Evolutionary conservation across 2,888 invertebrate species (phyloP).

Genomic region (Leptinotarsa haldemani): DNA sequence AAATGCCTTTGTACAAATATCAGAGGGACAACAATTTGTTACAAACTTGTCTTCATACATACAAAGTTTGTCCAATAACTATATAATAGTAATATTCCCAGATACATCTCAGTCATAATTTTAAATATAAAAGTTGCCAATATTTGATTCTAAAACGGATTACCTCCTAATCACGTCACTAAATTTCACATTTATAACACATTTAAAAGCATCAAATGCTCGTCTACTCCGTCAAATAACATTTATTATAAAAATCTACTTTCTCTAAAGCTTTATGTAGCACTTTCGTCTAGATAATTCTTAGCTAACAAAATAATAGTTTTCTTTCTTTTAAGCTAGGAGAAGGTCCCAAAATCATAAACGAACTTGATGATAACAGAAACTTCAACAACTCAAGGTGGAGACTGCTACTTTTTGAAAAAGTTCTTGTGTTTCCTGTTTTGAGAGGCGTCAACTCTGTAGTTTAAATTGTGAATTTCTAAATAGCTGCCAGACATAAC

Average conservation of each 20-base stretch:
- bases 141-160: neutral
- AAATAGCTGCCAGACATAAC: neutral
- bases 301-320: neutral
- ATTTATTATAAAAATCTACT: slow-evolving; percentile 12
- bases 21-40: neutral
- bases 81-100: neutral
- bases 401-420: too few species aligned
- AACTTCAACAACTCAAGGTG: too few species aligned
- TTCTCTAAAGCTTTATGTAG: slow-evolving; percentile 7
- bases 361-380: too few species aligned
- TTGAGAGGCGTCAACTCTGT: too few species aligned
- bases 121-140: slow-evolving; percentile 11
- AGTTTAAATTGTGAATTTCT: too few species aligned
- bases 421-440: too few species aligned
- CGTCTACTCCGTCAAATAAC: slow-evolving; percentile 11
- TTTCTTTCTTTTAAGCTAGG: too few species aligned
- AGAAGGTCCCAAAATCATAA: too few species aligned
- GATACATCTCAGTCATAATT: slow-evolving; percentile 5
- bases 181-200: slow-evolving; percentile 8
- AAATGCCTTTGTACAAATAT: neutral
- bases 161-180: neutral
- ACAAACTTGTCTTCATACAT: neutral
- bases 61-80: neutral
- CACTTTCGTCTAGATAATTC: neutral
- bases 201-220: slow-evolving; percentile 13